Percentiles rank a stretch among this genome's conserved stretches.
Conservation (phyloP, 2,888 invertebrate species). For the Carabus problematicus region DNA sequence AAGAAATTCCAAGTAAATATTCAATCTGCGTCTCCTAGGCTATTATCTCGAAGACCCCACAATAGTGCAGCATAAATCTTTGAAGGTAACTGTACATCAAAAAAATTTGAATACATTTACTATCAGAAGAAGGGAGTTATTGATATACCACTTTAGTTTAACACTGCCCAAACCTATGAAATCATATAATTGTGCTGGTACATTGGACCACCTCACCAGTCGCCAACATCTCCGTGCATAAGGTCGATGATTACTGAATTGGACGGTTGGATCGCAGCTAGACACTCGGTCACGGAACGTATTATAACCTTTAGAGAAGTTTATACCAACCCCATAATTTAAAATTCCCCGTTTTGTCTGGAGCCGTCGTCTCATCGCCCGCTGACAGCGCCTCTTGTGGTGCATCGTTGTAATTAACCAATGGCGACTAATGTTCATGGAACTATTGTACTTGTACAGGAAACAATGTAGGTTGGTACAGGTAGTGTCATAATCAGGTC, state of each 20-base stretch:
- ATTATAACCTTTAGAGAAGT: conserved; percentile 37
- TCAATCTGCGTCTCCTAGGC: too few relatives aligned
- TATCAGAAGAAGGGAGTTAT: conserved; percentile 7
- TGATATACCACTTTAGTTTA: conserved; percentile 25
- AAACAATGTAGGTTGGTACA: too few relatives aligned
- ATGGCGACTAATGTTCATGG: neutral
- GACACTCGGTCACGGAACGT: conserved; percentile 37
- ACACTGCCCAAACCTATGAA: conserved; percentile 21
- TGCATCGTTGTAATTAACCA: conserved; percentile 11
- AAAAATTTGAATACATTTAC: conserved; percentile 26
- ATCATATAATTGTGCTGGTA: conserved; percentile 24
- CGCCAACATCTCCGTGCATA: neutral
- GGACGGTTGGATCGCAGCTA: conserved; percentile 23
- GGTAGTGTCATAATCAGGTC: too few relatives aligned
- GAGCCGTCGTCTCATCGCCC: conserved; percentile 16
- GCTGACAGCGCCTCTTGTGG: conserved; percentile 20
- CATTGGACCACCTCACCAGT: neutral
- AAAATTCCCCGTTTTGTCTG: conserved; percentile 30
- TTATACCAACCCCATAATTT: conserved; percentile 39
- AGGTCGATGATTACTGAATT: neutral
- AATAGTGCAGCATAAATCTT: neutral
- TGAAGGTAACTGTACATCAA: conserved; percentile 7
- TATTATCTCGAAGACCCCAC: too few relatives aligned
- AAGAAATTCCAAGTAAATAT: too few relatives aligned
- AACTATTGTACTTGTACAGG: too few relatives aligned